A percentile compares a stretch with the other conserved stretches of the same genome.
phyloP scores from a whole-genome alignment of 2,888 invertebrate species.

The Epistrophella euchroma region DNA sequence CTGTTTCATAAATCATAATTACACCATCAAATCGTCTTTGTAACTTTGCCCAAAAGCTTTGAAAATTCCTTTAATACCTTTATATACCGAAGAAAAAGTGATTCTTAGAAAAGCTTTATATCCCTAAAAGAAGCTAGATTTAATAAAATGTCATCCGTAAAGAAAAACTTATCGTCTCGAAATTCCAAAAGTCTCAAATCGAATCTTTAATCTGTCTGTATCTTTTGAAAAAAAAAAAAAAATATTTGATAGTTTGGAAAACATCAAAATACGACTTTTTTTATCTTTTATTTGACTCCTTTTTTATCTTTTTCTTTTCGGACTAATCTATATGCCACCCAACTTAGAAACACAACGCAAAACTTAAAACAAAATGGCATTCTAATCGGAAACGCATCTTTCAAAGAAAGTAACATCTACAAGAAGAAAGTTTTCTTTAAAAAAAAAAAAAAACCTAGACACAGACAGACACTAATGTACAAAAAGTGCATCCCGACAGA shows the following conservation, averaged over 20 bases:
- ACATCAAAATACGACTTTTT: constrained; percentile 36
- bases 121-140: background rate
- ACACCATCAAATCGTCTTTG: background rate
- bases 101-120: background rate
- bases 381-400: constrained; percentile 57
- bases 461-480: constrained; percentile 29
- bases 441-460: background rate
- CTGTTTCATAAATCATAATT: background rate
- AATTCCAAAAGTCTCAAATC: constrained; percentile 19
- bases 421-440: constrained; percentile 38
- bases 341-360: constrained; percentile 11
- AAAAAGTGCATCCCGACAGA: constrained; percentile 49
- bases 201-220: constrained; percentile 45
- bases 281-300: background rate
- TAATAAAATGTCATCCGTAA: background rate
- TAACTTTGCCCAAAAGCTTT: background rate
- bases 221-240: background rate
- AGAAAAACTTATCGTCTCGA: constrained; percentile 4
- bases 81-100: no score
- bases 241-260: background rate
- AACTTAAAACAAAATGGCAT: constrained; percentile 58
- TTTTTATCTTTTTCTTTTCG: background rate
- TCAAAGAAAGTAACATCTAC: constrained; percentile 51
- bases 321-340: background rate
- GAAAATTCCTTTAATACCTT: background rate